phyloP scores from a whole-genome alignment of 2,888 invertebrate species.

The Eilema griseolum region DNA sequence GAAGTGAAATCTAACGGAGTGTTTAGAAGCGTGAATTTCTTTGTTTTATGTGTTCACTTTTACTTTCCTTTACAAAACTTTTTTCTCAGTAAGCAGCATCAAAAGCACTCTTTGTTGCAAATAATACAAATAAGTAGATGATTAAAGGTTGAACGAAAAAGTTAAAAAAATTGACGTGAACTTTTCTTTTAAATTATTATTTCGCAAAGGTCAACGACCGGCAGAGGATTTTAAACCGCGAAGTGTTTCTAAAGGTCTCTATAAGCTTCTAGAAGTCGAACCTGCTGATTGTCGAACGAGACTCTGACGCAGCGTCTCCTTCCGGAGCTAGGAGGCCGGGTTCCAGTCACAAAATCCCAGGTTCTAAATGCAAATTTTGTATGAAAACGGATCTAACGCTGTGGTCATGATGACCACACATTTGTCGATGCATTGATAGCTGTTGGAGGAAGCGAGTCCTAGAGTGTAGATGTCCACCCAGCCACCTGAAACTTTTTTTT shows the following conservation, averaged over 20 bases:
- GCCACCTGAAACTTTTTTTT: no score
- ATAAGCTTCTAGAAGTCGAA: background rate
- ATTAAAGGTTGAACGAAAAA: background rate
- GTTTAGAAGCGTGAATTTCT: slow-evolving; percentile 24
- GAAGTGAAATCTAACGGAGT: background rate
- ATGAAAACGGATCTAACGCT: no score
- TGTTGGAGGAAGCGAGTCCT: no score
- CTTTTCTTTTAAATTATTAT: no score
- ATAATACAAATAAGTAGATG: background rate
- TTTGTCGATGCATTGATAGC: no score
- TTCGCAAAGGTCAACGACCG: background rate
- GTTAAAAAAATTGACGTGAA: background rate
- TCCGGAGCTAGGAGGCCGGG: no score
- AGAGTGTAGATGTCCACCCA: no score
- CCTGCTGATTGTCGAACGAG: slow-evolving; percentile 11
- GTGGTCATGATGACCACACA: no score
- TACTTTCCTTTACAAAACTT: slow-evolving; percentile 13
- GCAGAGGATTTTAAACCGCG: no score
- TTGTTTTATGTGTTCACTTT: slow-evolving; percentile 22
- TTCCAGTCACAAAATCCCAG: no score
- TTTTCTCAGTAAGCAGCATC: background rate
- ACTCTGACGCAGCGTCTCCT: background rate
- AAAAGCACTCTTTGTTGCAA: background rate
- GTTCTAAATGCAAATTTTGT: no score
- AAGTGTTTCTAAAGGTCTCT: background rate